Percentiles rank a stretch among this genome's conserved stretches.
phyloP scores from a whole-genome alignment of 2,113 vertebrate species.

The Spizaetus ornatus region DNA sequence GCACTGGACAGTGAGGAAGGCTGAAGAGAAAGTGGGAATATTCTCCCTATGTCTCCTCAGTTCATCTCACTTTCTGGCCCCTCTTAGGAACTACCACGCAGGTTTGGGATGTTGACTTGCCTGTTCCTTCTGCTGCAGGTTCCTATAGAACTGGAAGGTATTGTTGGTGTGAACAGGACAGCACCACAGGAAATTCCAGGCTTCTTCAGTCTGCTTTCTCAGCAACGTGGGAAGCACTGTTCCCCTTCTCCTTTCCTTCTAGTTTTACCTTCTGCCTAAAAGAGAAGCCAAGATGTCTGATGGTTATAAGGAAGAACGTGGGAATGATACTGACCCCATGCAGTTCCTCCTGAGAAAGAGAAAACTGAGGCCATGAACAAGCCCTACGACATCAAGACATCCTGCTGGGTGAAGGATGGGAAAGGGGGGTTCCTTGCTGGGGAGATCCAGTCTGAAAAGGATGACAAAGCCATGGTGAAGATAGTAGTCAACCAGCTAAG shows the following conservation, averaged over 20 bases:
- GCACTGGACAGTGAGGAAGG: background rate
- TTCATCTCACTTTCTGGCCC: background rate
- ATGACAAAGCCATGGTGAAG: conserved; percentile 11
- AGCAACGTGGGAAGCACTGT: background rate
- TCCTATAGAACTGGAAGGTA: background rate
- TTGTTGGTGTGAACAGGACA: background rate
- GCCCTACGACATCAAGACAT: conserved; percentile 36
- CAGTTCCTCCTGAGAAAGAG: background rate
- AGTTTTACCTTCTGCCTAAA: background rate
- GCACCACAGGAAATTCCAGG: background rate
- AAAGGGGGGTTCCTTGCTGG: conserved; percentile 24
- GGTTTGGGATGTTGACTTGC: background rate
- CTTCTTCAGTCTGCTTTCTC: background rate
- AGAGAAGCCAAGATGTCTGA: background rate
- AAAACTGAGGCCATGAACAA: conserved; percentile 3
- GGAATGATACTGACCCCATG: conserved; percentile 8
- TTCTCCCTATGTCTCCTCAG: background rate
- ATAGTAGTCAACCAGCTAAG: background rate
- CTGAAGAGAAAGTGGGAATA: background rate
- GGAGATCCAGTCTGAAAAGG: conserved; percentile 45
- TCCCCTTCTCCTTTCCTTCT: background rate
- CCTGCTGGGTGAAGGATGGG: conserved; percentile 27
- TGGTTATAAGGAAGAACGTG: conserved; percentile 4
- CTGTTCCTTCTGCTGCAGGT: background rate
- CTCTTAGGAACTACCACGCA: background rate